phyloP scores from a whole-genome alignment of 2,113 vertebrate genomes.

The Bagarius yarrelli region DNA sequence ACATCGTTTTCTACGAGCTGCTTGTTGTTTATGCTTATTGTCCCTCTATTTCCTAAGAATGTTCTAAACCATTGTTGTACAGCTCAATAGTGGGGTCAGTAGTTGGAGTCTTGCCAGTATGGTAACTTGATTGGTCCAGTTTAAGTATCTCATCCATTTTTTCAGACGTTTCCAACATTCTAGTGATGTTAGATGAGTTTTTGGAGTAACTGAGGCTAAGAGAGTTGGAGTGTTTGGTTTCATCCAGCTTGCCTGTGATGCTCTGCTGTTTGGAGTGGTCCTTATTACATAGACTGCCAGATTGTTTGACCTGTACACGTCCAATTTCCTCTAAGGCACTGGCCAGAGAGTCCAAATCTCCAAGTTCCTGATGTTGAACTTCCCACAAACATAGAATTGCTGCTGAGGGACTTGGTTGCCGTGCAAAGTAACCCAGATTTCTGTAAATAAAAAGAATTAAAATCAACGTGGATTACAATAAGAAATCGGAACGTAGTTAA shows the following conservation, averaged over 20 bases:
- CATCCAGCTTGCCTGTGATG: neutral
- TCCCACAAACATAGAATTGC: constrained; percentile 98
- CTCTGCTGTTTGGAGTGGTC: constrained; percentile 47
- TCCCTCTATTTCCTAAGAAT: constrained; percentile 51
- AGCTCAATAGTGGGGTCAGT: constrained; percentile 60
- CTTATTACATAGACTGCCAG: constrained; percentile 73
- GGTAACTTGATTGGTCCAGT: constrained; percentile 22
- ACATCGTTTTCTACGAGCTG: constrained; percentile 1
- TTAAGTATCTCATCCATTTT: constrained; percentile 18
- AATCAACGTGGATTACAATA: constrained; percentile 60
- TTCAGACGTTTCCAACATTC: neutral
- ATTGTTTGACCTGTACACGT: constrained; percentile 84
- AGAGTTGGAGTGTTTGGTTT: neutral
- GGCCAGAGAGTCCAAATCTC: constrained; percentile 93
- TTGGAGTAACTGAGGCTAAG: neutral
- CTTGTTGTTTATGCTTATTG: neutral
- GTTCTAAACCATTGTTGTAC: constrained; percentile 57
- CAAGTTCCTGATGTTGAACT: constrained; percentile 87
- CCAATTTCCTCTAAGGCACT: constrained; percentile 95
- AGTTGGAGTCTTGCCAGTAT: constrained; percentile 83
- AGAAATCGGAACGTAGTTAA: too few species aligned
- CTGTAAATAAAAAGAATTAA: constrained; percentile 60
- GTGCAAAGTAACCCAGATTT: constrained; percentile 91
- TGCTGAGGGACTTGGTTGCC: constrained; percentile 88
- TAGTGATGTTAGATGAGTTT: constrained; percentile 14